Base-by-base conservation (phyloP, 2,797 vertebrate genomes). In the Syngnathus acus region DNA sequence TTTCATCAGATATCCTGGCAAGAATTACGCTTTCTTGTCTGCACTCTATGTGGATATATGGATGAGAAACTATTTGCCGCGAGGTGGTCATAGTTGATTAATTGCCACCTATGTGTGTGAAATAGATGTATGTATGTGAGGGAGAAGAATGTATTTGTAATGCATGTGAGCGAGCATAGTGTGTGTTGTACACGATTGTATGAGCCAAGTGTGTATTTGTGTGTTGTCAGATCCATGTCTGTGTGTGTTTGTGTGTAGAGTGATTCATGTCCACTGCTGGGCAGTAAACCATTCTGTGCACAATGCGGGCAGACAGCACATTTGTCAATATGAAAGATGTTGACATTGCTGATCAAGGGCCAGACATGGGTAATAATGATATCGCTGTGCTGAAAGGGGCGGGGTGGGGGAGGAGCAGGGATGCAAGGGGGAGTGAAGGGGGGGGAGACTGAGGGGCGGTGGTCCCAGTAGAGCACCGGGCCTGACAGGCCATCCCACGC, bases 321-420 rank as follows among this genome's bases (percentile, higher is more conserved):
- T 99, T 97, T 93, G 94, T 98, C 96, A 98, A 94, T 93, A 95
- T 98, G 96, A 99, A 95, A 92, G 94, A 94, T 98, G 95, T 88
- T 97, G 96, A 97, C 94, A 89, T 88, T 93, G 94, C 94, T 95
- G 95, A 98, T 99, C 96, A 96, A 94, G 94, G 91, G 93, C 91
- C 89, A 94, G 94, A 96, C 94, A 95, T 90, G 93, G 91, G 92
- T 94, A 95, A 95, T 95, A 95, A 95, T 94, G 94, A 89, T 92
- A 93, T 93, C 91, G 91, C 92, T 91, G 89, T 85, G 90, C 90
- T 89, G 92, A 88, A 84, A 89, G 84, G 79, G 86, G 78, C 66
- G 77, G 83, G 82, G 75, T 77, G 80, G 82, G 77, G 81, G 74
- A 68, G 78, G 80, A 75, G 65, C 21, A 62, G 75, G 73, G 51